Evolutionary conservation across 2,888 invertebrate genomes (phyloP), one percentile per base, ranked within the genome.

Genomic region (Azorinus chamasolen): DNA sequence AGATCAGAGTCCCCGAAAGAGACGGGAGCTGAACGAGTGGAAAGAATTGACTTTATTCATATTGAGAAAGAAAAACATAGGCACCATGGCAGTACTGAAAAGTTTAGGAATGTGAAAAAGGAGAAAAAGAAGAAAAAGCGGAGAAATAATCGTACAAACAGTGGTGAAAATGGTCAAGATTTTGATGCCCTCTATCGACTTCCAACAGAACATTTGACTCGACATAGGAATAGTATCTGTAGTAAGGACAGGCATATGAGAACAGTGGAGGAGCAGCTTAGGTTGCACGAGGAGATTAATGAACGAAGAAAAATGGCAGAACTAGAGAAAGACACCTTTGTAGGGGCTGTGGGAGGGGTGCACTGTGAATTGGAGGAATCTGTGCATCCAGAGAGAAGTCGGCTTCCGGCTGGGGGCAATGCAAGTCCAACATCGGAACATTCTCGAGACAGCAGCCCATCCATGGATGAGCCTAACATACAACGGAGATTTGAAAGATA

Each of bases 111-210:
- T 68, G 54, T 55, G 14, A 77, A 68, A 48, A 59, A 75, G 25
- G 83, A 85, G 32, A 86, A 84, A 63, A 83, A 79, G 63, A 80
- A 77, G 68, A 83, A 79, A 48, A 79, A 74, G 10, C 75, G 79
- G 8, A 69, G 75, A 59, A 79, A 76, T 39, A 85, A 80, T 48
- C 74, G 76, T 61, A 65, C 71, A 54, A 79, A 79, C 20, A 71
- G 74, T 24, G 72, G 74, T 22, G 81, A 84, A 37, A 84, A 81
- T 22, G 69, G 77, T n/a, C 83, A 84, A 58, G 87, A 87, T 59
- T 86, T 87, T 71, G 89, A 89, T 57, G 79, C 85, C 14, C 72
- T 88, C 46, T 89, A 89, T 59, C 81, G 89, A 16, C 79, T 89
- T 70, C 89, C 89, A n/a, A 89, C 89, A 2, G 89, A 88, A 41